phyloP scores from a whole-genome alignment of 1,140 invertebrate genomes.

The Brachionus calyciflorus region DNA sequence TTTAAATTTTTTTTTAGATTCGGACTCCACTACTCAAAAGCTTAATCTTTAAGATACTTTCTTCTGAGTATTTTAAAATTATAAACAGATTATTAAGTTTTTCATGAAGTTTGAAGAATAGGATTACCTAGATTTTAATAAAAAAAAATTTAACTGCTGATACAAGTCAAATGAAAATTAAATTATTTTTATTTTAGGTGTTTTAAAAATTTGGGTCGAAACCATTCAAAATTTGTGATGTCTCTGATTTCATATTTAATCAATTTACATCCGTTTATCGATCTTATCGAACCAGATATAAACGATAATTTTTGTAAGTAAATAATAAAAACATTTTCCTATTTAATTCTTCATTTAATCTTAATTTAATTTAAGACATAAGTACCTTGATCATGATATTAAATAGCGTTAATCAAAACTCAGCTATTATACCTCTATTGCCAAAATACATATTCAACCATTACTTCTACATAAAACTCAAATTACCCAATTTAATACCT shows the following conservation, averaged over 20 bases:
- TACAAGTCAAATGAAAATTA: neutral
- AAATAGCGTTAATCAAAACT: conserved; percentile 84
- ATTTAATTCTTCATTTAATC: neutral
- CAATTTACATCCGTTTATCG: conserved; percentile 90
- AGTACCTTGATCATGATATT: conserved; percentile 86
- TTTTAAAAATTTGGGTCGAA: conserved; percentile 78
- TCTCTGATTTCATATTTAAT: conserved; percentile 83
- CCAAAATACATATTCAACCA: conserved; percentile 85
- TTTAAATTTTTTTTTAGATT: too few species aligned
- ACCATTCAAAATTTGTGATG: conserved; percentile 82
- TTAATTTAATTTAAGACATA: conserved; percentile 67
- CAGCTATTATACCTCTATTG: conserved; percentile 84
- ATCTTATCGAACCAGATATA: conserved; percentile 88
- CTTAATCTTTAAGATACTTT: too few species aligned
- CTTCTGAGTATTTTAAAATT: too few species aligned
- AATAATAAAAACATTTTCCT: conserved; percentile 54
- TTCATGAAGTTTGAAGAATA: too few species aligned
- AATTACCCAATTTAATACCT: conserved; percentile 86
- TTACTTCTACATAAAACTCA: conserved; percentile 88
- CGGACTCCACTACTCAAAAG: too few species aligned
- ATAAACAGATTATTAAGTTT: too few species aligned
- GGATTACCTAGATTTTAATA: too few species aligned
- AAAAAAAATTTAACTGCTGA: too few species aligned
- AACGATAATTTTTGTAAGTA: conserved; percentile 79
- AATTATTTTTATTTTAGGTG: conserved; percentile 63